Evolutionary conservation across 2,113 vertebrate genomes (phyloP).

Genomic region (Tapirus terrestris): DNA sequence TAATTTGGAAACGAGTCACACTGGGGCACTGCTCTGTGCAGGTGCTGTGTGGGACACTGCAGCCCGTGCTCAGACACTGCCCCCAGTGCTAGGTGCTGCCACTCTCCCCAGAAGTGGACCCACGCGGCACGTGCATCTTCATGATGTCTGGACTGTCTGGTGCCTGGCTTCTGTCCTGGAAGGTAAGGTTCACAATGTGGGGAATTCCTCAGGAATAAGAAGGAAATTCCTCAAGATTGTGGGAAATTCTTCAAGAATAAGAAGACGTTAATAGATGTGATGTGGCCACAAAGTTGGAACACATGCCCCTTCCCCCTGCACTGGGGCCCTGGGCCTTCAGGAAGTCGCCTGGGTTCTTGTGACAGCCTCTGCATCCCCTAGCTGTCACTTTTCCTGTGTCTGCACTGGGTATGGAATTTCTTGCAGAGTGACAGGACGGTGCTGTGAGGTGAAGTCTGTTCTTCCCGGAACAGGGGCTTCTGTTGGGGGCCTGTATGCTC

Average conservation of each 20-base stretch:
- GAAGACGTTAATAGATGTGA: neutral
- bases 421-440: neutral
- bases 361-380: neutral
- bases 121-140: fast-evolving
- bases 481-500: neutral
- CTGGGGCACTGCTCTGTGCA: fast-evolving
- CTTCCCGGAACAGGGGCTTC: neutral
- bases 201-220: slow-evolving; percentile 51
- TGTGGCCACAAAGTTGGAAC: neutral
- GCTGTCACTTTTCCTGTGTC: neutral
- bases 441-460: fast-evolving
- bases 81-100: neutral
- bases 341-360: neutral
- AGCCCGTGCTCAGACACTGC: neutral
- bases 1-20: no score
- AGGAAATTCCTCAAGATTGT: neutral
- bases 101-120: no score
- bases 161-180: neutral
- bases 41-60: fast-evolving
- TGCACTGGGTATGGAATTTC: neutral
- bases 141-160: neutral
- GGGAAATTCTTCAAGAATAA: slow-evolving; percentile 22
- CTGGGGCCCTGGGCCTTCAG: neutral
- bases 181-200: neutral
- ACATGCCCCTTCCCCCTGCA: neutral